Evolutionary conservation across 1,140 invertebrate species (phyloP).

Genomic region (Agrypnia vestita): DNA sequence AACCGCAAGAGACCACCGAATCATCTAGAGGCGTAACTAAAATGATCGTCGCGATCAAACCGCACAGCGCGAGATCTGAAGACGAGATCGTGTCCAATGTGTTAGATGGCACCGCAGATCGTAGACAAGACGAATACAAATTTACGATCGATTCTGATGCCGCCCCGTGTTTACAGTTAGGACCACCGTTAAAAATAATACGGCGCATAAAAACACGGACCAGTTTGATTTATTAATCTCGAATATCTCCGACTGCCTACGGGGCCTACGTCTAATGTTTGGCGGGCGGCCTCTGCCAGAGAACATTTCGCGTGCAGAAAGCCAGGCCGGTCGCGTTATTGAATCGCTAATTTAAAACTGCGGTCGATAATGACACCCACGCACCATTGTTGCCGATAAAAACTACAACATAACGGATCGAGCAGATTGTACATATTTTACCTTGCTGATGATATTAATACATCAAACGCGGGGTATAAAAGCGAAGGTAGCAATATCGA

Average conservation of each 20-base stretch:
- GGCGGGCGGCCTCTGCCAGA: constrained; percentile 1
- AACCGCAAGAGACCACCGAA: too few relatives aligned
- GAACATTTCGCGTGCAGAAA: constrained; percentile 32
- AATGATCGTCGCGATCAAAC: not conserved
- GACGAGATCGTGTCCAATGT: constrained; percentile 17
- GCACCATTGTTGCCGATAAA: not conserved
- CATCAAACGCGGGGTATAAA: too few relatives aligned
- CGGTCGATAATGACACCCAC: constrained; percentile 29
- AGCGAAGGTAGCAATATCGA: too few relatives aligned
- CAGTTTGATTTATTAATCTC: constrained; percentile 40
- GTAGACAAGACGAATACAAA: not conserved
- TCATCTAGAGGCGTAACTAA: not conserved
- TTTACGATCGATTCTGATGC: constrained; percentile 20
- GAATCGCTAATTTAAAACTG: constrained; percentile 20
- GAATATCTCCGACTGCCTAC: constrained; percentile 3
- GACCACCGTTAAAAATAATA: constrained; percentile 39
- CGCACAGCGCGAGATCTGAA: not conserved
- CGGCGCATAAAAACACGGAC: constrained; percentile 26
- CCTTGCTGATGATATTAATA: too few relatives aligned
- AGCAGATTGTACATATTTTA: too few relatives aligned
- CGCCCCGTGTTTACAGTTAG: constrained; percentile 25
- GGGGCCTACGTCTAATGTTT: not conserved
- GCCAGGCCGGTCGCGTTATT: constrained; percentile 3
- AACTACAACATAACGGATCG: not conserved
- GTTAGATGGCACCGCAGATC: not conserved